Evolutionary conservation across 1,140 invertebrate species (phyloP).

Genomic region (Linepithema humile): DNA sequence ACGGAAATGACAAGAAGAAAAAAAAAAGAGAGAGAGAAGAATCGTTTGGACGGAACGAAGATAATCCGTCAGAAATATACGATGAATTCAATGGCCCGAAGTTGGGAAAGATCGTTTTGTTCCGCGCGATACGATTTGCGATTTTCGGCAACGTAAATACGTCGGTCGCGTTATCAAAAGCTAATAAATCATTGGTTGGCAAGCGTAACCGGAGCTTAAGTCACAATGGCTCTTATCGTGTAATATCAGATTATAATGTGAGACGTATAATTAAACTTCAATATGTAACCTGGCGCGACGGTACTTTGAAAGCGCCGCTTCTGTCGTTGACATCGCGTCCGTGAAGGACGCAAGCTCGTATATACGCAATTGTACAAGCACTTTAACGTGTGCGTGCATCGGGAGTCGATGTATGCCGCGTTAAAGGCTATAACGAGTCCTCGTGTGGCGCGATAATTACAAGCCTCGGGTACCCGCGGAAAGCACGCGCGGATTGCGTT

Average conservation of each 20-base stretch:
- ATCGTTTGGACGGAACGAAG: conserved; percentile 4
- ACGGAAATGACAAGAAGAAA: not conserved
- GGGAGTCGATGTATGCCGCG: conserved; percentile 67
- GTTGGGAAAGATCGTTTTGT: not conserved
- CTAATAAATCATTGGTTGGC: conserved; percentile 34
- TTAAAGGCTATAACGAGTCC: conserved; percentile 73
- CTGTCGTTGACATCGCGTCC: conserved; percentile 60
- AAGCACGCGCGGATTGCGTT: conserved; percentile 77
- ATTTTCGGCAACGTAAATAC: not conserved
- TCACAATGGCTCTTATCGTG: conserved; percentile 35
- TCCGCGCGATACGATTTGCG: conserved; percentile 25
- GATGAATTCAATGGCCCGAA: conserved; percentile 4
- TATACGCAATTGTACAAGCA: conserved; percentile 65
- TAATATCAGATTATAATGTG: conserved; percentile 44
- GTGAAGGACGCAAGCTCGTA: conserved; percentile 58
- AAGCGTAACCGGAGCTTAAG: conserved; percentile 2
- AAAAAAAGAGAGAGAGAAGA: not conserved
- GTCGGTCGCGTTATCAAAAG: conserved; percentile 9
- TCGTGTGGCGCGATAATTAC: conserved; percentile 69
- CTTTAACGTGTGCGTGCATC: conserved; percentile 60
- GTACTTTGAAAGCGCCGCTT: conserved; percentile 45
- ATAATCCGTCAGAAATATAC: not conserved
- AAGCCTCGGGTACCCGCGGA: conserved; percentile 66
- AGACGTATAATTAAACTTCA: conserved; percentile 58
- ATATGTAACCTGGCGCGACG: conserved; percentile 36